Evolutionary conservation across 2,888 invertebrate genomes (phyloP).

Genomic region (Heliconius aoede): DNA sequence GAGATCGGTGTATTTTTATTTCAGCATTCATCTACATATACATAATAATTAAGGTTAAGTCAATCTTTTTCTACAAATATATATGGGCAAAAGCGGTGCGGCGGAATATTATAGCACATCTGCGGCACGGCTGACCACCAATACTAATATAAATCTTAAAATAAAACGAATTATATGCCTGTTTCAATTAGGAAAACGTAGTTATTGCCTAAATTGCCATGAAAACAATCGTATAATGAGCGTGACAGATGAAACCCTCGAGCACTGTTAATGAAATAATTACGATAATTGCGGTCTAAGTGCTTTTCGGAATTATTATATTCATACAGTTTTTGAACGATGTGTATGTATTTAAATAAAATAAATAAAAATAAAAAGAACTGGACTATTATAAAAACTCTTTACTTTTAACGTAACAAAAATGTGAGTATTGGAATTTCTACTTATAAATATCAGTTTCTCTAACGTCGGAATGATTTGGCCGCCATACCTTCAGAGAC

Average conservation of each 20-base stretch:
- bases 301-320: neutral
- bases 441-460: neutral
- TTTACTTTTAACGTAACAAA: neutral
- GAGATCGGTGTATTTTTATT: neutral
- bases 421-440: neutral
- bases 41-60: too few relatives aligned
- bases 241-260: conserved; percentile 19
- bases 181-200: neutral
- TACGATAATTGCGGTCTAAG: neutral
- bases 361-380: too few relatives aligned
- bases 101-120: too few relatives aligned
- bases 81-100: neutral
- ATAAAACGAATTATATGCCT: neutral
- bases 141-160: too few relatives aligned
- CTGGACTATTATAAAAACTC: too few relatives aligned
- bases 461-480: conserved; percentile 8
- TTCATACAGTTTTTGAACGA: neutral
- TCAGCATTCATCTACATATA: conserved; percentile 7
- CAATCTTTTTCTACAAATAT: too few relatives aligned
- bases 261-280: conserved; percentile 7
- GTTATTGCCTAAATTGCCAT: neutral
- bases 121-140: too few relatives aligned
- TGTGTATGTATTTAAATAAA: too few relatives aligned
- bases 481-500: neutral
- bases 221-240: conserved; percentile 8